These are phyloP conservation scores for Nothura maculosa DNA, from an alignment of 2,797 vertebrate species.

Conservation along the genomic window DNA sequence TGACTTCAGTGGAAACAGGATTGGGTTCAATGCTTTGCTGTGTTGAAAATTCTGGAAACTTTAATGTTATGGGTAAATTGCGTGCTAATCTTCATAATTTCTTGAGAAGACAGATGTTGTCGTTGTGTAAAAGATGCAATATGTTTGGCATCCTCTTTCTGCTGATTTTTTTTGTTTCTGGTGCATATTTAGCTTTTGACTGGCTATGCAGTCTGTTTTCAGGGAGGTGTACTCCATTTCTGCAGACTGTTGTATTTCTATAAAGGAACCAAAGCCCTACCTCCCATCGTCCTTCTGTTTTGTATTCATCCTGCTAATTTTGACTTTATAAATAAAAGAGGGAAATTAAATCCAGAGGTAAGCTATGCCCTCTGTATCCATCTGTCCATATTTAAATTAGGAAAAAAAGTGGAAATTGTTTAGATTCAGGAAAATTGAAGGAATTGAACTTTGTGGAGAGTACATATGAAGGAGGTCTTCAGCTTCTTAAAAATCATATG, in stretches of 20 bases:
- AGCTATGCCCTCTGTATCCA: neutral
- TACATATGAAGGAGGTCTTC: neutral
- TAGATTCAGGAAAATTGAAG: too few species aligned
- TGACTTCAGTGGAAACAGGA: neutral
- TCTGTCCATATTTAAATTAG: neutral
- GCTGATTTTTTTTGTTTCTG: neutral
- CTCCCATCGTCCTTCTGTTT: conserved; percentile 19
- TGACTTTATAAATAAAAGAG: neutral
- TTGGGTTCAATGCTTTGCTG: neutral
- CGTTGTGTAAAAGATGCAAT: neutral
- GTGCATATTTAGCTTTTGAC: neutral
- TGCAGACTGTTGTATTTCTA: neutral
- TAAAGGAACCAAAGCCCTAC: neutral
- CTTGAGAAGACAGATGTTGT: neutral
- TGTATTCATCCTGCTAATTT: conserved; percentile 20
- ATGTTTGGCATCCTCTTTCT: neutral
- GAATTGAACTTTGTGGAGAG: neutral
- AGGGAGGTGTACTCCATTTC: neutral
- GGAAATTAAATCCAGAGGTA: neutral
- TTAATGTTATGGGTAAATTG: neutral
- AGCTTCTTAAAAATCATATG: neutral
- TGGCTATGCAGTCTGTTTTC: neutral
- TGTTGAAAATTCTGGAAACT: neutral
- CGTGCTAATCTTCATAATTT: neutral
- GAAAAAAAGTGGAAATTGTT: neutral